phyloP scores from a whole-genome alignment of 1,140 invertebrate species.

The Drosophila equinoxialis region DNA sequence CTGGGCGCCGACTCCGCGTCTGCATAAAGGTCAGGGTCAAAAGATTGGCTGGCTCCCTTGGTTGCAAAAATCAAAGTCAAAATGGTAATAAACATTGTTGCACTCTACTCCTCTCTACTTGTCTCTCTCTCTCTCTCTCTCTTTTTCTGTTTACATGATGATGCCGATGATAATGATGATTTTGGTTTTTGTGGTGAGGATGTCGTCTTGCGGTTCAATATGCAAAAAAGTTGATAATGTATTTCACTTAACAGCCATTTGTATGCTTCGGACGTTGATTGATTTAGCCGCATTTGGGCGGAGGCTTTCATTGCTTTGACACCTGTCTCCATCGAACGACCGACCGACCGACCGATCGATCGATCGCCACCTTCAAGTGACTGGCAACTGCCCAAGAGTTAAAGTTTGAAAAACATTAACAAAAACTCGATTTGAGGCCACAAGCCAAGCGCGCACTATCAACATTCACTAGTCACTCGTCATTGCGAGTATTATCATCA shows the following conservation, averaged over 20 bases:
- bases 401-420: constrained; percentile 4
- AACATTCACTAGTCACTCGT: constrained; percentile 6
- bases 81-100: constrained; percentile 57
- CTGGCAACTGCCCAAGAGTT: constrained; percentile 59
- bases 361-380: constrained; percentile 32
- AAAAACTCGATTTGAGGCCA: constrained; percentile 20
- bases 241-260: constrained; percentile 38
- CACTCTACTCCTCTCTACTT: constrained; percentile 26
- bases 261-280: constrained; percentile 37
- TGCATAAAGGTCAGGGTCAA: constrained; percentile 73
- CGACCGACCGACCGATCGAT: constrained; percentile 11
- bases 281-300: constrained; percentile 31
- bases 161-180: constrained; percentile 8
- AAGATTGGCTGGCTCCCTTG: constrained; percentile 29
- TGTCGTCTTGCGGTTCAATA: no score
- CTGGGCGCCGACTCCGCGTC: constrained; percentile 71
- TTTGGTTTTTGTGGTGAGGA: background rate
- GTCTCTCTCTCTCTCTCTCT: no score
- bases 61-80: constrained; percentile 28
- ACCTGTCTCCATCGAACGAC: constrained; percentile 34
- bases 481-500: constrained; percentile 27
- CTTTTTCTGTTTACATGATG: constrained; percentile 12
- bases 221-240: background rate
- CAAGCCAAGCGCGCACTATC: no score
- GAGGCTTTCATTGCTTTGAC: constrained; percentile 37